Conservation (phyloP, 2,888 invertebrate genomes). For the Tanypteryx hageni region DNA sequence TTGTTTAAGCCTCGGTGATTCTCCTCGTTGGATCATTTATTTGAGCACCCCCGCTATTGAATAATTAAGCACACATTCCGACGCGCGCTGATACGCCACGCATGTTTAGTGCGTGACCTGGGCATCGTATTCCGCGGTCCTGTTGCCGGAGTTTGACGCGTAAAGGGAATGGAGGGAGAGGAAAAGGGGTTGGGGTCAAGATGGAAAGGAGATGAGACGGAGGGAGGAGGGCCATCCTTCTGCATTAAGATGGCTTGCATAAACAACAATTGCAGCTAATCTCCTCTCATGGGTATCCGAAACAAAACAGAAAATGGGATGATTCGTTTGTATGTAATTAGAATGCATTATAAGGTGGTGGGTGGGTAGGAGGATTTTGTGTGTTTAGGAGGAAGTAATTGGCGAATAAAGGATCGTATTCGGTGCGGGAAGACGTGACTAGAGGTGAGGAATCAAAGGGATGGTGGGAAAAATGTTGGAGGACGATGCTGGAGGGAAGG, state of each 20-base stretch:
- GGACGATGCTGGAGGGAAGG: not conserved
- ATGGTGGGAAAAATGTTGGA: not conserved
- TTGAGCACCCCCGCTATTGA: too few relatives aligned
- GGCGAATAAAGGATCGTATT: not conserved
- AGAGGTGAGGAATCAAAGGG: not conserved
- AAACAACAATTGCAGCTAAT: not conserved
- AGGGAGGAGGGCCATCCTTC: not conserved
- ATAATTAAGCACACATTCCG: not conserved
- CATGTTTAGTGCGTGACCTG: not conserved
- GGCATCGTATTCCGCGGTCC: not conserved
- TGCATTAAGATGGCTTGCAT: conserved; percentile 30
- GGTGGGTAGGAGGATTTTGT: not conserved
- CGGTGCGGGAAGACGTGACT: not conserved
- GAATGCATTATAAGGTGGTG: not conserved
- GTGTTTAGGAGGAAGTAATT: not conserved
- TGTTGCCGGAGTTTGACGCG: not conserved
- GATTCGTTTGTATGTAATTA: not conserved
- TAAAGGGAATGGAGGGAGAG: too few relatives aligned
- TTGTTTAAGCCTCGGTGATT: too few relatives aligned
- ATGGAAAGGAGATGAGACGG: not conserved
- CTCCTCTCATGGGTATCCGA: not conserved
- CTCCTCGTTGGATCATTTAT: too few relatives aligned
- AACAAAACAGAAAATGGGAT: conserved; percentile 19
- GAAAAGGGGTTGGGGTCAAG: conserved; percentile 24
- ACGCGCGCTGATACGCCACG: too few relatives aligned